These are phyloP conservation scores for Torymus auratus DNA, from an alignment of 2,888 invertebrate genomes.

Conservation along the genomic window DNA sequence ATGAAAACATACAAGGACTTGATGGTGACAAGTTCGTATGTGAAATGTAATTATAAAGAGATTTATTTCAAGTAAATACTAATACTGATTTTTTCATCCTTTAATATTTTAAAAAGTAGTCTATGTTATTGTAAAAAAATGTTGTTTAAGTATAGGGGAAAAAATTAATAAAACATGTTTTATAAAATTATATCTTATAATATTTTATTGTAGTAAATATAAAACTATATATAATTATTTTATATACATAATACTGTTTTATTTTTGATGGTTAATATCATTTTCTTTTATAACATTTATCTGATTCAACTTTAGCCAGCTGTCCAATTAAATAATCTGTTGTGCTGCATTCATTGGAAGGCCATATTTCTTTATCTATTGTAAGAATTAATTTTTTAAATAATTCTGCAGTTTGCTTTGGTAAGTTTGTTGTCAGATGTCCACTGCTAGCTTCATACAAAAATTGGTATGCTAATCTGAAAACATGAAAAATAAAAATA, in stretches of 20 bases:
- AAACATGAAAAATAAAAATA: conserved; percentile 34
- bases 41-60: conserved; percentile 54
- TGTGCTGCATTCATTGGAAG: conserved; percentile 51
- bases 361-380: conserved; percentile 63
- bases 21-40: conserved; percentile 46
- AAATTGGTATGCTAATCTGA: conserved; percentile 69
- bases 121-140: neutral
- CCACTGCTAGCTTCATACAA: conserved; percentile 65
- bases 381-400: conserved; percentile 59
- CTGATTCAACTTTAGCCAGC: conserved; percentile 31
- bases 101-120: conserved; percentile 3
- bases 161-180: neutral
- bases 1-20: conserved; percentile 42
- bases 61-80: conserved; percentile 51
- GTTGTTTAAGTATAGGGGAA: neutral
- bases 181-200: conserved; percentile 4
- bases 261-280: conserved; percentile 7
- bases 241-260: conserved; percentile 12
- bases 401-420: conserved; percentile 55
- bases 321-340: conserved; percentile 58
- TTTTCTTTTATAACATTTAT: conserved; percentile 48
- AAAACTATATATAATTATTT: conserved; percentile 5
- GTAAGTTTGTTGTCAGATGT: conserved; percentile 59
- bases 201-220: neutral
- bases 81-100: conserved; percentile 34